phyloP scores from a whole-genome alignment of 2,797 vertebrate species.

The Poeciliopsis presidionis region DNA sequence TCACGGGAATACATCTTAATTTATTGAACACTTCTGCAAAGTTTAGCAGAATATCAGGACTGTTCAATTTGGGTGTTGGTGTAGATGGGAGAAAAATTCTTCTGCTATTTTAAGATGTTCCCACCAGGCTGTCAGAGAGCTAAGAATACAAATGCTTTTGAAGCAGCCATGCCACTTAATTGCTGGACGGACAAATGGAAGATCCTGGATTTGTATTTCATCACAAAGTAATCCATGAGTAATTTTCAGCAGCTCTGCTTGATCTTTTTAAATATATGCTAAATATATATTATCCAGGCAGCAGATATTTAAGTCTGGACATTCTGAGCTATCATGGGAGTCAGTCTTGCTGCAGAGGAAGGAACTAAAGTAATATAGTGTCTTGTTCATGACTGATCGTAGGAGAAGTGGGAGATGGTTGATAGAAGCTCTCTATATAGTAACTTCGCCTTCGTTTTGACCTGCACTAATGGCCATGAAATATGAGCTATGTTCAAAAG shows the following conservation, averaged over 20 bases:
- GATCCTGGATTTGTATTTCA: background rate
- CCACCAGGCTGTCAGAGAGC: background rate
- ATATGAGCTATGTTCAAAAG: background rate
- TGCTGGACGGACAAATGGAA: background rate
- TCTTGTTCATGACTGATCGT: background rate
- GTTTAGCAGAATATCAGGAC: background rate
- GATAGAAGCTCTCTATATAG: background rate
- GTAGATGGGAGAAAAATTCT: background rate
- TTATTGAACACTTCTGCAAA: background rate
- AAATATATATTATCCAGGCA: background rate
- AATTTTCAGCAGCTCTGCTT: background rate
- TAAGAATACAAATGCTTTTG: background rate
- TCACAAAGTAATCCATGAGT: background rate
- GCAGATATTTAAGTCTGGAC: background rate
- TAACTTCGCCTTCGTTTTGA: background rate
- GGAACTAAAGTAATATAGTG: background rate
- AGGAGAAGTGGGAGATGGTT: background rate
- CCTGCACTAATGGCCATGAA: background rate
- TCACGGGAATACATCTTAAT: background rate
- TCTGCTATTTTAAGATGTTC: slow-evolving; percentile 2
- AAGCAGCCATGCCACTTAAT: background rate
- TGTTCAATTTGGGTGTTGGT: background rate
- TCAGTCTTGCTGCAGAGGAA: background rate
- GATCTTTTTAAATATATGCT: background rate
- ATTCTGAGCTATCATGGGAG: background rate